phyloP scores from a whole-genome alignment of 2,797 vertebrate genomes.

The Masticophis lateralis region DNA sequence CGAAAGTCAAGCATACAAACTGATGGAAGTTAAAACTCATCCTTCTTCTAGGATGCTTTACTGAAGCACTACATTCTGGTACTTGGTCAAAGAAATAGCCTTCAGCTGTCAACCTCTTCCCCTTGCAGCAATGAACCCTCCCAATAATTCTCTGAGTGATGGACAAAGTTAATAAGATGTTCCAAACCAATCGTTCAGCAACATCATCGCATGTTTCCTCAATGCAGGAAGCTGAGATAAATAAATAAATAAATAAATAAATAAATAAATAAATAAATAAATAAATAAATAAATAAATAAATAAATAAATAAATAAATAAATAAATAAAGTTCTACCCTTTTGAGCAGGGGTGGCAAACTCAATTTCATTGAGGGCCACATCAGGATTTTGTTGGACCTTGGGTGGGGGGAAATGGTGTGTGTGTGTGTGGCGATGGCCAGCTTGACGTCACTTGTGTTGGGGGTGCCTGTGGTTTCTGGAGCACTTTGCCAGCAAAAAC shows the following conservation, averaged over 20 bases:
- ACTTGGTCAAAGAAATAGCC: neutral
- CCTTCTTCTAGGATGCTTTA: neutral
- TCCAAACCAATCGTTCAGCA: neutral
- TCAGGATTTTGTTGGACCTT: too few species aligned
- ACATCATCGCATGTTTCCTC: neutral
- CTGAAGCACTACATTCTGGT: neutral
- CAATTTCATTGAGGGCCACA: too few species aligned
- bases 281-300: too few species aligned
- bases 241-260: too few species aligned
- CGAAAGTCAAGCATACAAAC: neutral
- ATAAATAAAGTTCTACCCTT: neutral
- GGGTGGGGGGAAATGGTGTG: accelerated
- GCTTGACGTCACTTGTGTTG: too few species aligned
- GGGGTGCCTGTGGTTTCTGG: too few species aligned
- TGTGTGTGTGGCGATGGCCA: too few species aligned
- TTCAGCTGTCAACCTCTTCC: neutral
- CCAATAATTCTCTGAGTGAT: neutral
- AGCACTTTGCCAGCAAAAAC: too few species aligned
- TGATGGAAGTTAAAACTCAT: neutral
- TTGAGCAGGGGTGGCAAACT: neutral
- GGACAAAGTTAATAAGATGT: neutral
- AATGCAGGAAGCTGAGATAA: neutral
- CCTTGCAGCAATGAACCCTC: neutral
- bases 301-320: too few species aligned
- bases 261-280: too few species aligned